phyloP scores from a whole-genome alignment of 1,140 invertebrate genomes.

The Eupristina koningsbergeri region DNA sequence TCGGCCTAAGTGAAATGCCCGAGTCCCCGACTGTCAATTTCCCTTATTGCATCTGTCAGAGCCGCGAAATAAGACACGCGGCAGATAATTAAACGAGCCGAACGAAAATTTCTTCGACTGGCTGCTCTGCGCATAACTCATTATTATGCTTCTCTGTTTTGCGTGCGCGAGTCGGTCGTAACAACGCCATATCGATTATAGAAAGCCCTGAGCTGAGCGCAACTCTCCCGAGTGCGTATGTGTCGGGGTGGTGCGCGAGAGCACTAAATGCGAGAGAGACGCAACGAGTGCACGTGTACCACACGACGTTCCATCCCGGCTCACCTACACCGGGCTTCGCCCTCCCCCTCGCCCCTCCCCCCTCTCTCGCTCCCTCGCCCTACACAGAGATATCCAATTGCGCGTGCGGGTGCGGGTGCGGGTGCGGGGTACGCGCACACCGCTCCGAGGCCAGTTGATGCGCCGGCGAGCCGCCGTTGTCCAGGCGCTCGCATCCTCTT shows the following conservation, averaged over 20 bases:
- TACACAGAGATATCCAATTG: no score
- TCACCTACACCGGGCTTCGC: neutral
- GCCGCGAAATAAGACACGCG: neutral
- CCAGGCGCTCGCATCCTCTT: no score
- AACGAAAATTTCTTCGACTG: neutral
- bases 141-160: neutral
- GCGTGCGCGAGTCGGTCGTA: no score
- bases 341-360: no score
- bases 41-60: neutral
- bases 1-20: no score
- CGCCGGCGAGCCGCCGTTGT: no score
- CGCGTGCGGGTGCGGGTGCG: no score
- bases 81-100: neutral
- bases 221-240: neutral
- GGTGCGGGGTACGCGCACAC: no score
- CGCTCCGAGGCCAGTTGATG: neutral
- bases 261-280: neutral
- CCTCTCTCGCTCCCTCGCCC: no score
- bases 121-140: neutral
- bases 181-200: neutral
- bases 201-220: neutral
- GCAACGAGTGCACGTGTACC: neutral
- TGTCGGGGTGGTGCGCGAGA: no score
- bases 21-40: neutral
- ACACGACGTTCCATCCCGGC: neutral